These are phyloP conservation scores for Prionailurus bengalensis DNA, from an alignment of 2,113 vertebrate genomes.

Conservation along the genomic window DNA sequence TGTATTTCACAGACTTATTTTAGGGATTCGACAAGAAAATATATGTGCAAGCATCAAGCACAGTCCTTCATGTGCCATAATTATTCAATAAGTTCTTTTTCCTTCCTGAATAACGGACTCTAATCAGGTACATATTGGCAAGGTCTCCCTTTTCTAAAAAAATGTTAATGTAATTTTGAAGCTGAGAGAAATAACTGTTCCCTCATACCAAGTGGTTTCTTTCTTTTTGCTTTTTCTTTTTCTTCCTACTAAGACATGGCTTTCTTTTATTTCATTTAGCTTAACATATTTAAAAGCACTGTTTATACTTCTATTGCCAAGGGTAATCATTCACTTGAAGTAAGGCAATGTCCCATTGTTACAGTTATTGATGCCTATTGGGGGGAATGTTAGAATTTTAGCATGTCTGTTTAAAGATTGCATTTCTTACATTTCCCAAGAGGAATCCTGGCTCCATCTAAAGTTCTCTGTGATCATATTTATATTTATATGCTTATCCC, in stretches of 20 bases:
- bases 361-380: conserved; percentile 39
- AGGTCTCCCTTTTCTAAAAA: not conserved
- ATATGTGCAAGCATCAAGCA: not conserved
- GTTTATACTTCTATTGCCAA: conserved; percentile 54
- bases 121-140: not conserved
- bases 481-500: conserved; percentile 21
- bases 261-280: conserved; percentile 61
- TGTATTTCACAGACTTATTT: conserved; percentile 26
- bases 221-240: conserved; percentile 49
- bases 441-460: conserved; percentile 33
- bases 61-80: not conserved
- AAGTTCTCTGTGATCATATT: conserved; percentile 28
- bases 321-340: conserved; percentile 59
- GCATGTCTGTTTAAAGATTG: conserved; percentile 53
- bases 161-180: conserved; percentile 54
- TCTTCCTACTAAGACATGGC: conserved; percentile 31
- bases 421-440: conserved; percentile 60
- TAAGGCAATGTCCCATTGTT: conserved; percentile 52
- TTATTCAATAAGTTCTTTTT: conserved; percentile 1
- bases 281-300: conserved; percentile 54
- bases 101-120: not conserved
- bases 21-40: conserved; percentile 18
- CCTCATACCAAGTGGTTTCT: not conserved
- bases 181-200: conserved; percentile 42
- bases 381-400: conserved; percentile 65